Evolutionary conservation across 92 coral and sea anemone species (phyloP).

Genomic region (Plumapathes pennacea): DNA sequence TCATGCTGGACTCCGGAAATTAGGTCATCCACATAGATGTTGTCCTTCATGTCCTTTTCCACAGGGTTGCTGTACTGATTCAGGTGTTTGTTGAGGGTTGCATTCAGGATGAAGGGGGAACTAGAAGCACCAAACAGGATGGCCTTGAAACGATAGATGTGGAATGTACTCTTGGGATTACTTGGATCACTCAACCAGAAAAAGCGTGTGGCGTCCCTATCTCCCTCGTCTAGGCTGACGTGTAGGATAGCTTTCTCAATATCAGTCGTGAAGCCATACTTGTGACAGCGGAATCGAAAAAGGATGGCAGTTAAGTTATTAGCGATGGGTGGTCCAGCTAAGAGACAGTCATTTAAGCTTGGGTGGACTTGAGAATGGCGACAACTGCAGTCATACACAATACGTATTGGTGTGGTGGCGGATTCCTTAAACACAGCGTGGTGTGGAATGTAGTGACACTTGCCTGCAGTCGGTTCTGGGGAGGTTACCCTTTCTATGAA

Average conservation of each 20-base stretch:
- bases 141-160: constrained; percentile 37
- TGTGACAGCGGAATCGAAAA: constrained; percentile 26
- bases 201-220: constrained; percentile 37
- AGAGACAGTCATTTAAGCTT: constrained; percentile 43
- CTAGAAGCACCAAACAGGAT: constrained; percentile 46
- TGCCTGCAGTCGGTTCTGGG: constrained; percentile 1
- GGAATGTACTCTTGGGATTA: constrained; percentile 25
- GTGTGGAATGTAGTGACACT: constrained; percentile 40
- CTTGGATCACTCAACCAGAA: constrained; percentile 13
- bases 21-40: constrained; percentile 51
- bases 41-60: constrained; percentile 32
- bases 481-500: constrained; percentile 44
- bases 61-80: constrained; percentile 18
- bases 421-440: constrained; percentile 46
- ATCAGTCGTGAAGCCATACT: constrained; percentile 29
- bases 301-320: constrained; percentile 25
- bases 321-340: constrained; percentile 34
- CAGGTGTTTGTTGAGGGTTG: constrained; percentile 34
- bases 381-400: constrained; percentile 57
- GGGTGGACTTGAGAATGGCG: constrained; percentile 6
- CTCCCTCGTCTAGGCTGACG: constrained; percentile 18
- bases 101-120: constrained; percentile 55
- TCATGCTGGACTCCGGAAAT: constrained; percentile 27
- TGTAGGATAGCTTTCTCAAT: constrained; percentile 53
- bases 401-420: constrained; percentile 42